Percentiles rank a stretch among this genome's conserved stretches.
Evolutionary conservation across 2,797 vertebrate genomes (phyloP).

Genomic region (Leptatherina wallacei): DNA sequence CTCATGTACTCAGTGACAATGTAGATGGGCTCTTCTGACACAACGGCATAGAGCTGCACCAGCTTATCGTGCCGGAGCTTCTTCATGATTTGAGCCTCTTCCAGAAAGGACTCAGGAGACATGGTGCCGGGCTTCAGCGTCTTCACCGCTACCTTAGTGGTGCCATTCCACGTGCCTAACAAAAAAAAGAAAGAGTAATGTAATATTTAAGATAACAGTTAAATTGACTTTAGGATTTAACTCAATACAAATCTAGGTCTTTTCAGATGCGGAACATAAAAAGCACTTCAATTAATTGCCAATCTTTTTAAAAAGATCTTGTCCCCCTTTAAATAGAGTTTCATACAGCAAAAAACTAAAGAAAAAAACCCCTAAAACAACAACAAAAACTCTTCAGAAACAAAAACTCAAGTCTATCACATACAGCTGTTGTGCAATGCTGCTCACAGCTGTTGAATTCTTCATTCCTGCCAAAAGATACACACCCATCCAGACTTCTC

Average conservation of each 20-base stretch:
- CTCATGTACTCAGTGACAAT: conserved; percentile 98
- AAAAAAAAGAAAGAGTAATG: not conserved
- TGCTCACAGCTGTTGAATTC: conserved; percentile 47
- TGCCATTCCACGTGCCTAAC: conserved; percentile 97
- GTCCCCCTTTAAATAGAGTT: conserved; percentile 1
- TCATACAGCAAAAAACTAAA: not conserved
- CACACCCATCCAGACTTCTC: conserved; percentile 99
- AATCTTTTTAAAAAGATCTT: not conserved
- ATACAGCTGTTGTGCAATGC: conserved; percentile 42
- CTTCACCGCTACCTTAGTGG: conserved; percentile 99
- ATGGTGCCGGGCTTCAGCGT: conserved; percentile 98
- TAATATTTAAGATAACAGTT: not conserved
- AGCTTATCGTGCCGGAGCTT: conserved; percentile 97
- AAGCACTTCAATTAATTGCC: not conserved
- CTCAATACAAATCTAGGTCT: not conserved
- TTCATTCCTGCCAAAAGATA: conserved; percentile 44
- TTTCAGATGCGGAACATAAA: not conserved
- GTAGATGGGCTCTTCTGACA: conserved; percentile 98
- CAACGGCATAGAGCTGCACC: conserved; percentile 97
- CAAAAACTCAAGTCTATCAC: conserved; percentile 30
- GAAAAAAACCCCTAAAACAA: not conserved
- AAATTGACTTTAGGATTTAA: not conserved
- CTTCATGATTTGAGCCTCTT: conserved; percentile 99
- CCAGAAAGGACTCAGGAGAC: conserved; percentile 98
- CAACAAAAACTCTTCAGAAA: conserved; percentile 1